phyloP scores from a whole-genome alignment of 2,888 invertebrate genomes.

The Lochmaea crataegi region DNA sequence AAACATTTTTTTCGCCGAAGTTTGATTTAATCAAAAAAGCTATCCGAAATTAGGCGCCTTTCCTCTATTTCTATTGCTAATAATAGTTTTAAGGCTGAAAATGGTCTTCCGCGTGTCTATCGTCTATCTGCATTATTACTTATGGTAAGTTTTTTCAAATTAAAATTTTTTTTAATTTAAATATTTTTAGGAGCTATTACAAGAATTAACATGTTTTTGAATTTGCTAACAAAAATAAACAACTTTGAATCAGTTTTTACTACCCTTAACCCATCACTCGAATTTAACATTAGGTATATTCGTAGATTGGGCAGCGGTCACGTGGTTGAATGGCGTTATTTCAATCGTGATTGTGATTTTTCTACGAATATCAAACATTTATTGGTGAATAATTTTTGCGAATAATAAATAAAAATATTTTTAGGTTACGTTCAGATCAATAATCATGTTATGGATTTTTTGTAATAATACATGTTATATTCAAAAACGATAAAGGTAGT shows the following conservation, averaged over 20 bases:
- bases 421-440: constrained; percentile 2
- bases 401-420: constrained; percentile 8
- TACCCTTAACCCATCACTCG: not conserved
- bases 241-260: not conserved
- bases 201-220: too few species aligned
- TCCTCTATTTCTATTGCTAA: too few species aligned
- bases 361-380: constrained; percentile 2
- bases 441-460: not conserved
- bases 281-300: not conserved
- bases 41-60: too few species aligned
- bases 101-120: too few species aligned
- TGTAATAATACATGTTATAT: not conserved
- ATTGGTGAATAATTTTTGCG: not conserved
- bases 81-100: too few species aligned
- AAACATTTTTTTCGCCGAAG: too few species aligned
- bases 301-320: not conserved
- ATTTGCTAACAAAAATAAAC: too few species aligned
- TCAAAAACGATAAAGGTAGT: not conserved
- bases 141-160: too few species aligned
- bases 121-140: too few species aligned
- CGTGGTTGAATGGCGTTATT: not conserved
- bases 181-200: too few species aligned
- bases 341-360: not conserved
- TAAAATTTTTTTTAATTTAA: too few species aligned
- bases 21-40: too few species aligned